Evolutionary conservation across 2,888 invertebrate species (phyloP).

Genomic region (Synanthedon myopaeformis): DNA sequence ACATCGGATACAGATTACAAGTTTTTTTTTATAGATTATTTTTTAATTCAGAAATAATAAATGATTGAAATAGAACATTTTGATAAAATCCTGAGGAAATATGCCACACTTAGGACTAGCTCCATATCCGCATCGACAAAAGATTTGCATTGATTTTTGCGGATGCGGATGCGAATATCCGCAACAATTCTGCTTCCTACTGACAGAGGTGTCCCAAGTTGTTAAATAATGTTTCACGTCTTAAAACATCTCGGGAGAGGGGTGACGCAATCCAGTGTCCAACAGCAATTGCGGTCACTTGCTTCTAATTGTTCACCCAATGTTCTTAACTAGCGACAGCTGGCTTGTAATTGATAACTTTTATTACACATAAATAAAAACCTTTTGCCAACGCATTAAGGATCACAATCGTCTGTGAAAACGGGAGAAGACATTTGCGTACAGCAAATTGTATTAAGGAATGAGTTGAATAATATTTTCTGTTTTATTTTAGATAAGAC

Average conservation of each 20-base stretch:
- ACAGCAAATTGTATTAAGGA: neutral
- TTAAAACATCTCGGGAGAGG: conserved; percentile 19
- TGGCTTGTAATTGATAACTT: conserved; percentile 14
- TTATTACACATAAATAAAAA: neutral
- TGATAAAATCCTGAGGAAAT: too few species aligned
- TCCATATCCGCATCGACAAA: too few species aligned
- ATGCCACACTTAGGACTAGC: too few species aligned
- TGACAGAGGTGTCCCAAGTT: conserved; percentile 36
- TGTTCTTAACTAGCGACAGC: conserved; percentile 50
- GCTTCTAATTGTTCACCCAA: conserved; percentile 50
- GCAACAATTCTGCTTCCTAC: neutral
- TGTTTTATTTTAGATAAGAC: neutral
- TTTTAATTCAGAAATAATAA: too few species aligned
- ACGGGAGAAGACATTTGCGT: neutral
- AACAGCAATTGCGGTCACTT: conserved; percentile 57
- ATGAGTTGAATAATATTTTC: neutral
- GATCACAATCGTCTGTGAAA: neutral
- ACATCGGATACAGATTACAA: too few species aligned
- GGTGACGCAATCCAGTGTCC: conserved; percentile 45
- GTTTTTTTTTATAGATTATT: too few species aligned
- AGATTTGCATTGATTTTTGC: too few species aligned
- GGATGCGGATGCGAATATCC: too few species aligned
- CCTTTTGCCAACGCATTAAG: neutral
- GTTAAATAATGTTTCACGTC: conserved; percentile 41
- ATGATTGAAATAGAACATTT: too few species aligned